phyloP scores from a whole-genome alignment of 2,888 invertebrate species.

The Drosophila meridionalis region DNA sequence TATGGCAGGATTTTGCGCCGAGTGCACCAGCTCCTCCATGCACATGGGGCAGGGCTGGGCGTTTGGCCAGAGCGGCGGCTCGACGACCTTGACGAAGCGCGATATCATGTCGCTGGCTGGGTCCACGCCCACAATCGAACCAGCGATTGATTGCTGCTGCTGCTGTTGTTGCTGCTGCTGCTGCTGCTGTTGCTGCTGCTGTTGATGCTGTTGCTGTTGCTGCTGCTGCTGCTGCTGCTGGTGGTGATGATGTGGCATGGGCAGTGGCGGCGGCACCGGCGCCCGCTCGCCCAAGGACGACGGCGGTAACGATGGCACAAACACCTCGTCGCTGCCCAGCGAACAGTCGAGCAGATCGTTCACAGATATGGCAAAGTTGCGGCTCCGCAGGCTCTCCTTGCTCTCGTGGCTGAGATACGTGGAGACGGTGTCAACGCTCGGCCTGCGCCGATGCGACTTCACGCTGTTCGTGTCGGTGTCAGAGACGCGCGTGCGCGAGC shows the following conservation, averaged over 20 bases:
- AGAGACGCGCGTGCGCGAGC: conserved; percentile 84
- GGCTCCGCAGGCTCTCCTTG: conserved; percentile 89
- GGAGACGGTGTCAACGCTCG: conserved; percentile 94
- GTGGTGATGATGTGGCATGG: conserved; percentile 65
- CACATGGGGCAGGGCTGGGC: conserved; percentile 91
- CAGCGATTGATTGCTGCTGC: conserved; percentile 82
- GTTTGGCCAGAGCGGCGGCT: conserved; percentile 88
- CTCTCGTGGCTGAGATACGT: conserved; percentile 95
- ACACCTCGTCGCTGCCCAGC: conserved; percentile 90
- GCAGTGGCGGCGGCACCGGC: conserved; percentile 80
- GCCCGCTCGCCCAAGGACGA: conserved; percentile 81
- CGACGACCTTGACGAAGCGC: conserved; percentile 89
- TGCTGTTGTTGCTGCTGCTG: conserved; percentile 72
- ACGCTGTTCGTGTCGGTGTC: conserved; percentile 88
- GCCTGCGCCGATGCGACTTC: conserved; percentile 91
- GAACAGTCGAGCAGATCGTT: conserved; percentile 90
- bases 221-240: conserved; percentile 1
- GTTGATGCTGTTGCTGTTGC: conserved; percentile 40
- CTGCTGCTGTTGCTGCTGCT: conserved; percentile 65
- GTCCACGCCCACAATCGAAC: conserved; percentile 86
- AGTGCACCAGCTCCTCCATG: conserved; percentile 86
- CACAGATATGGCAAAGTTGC: conserved; percentile 86
- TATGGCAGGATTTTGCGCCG: conserved; percentile 87
- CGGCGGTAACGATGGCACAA: conserved; percentile 84
- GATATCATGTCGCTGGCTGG: conserved; percentile 87